phyloP scores from a whole-genome alignment of 2,888 invertebrate genomes.

The Pycnomerus fuliginosus region DNA sequence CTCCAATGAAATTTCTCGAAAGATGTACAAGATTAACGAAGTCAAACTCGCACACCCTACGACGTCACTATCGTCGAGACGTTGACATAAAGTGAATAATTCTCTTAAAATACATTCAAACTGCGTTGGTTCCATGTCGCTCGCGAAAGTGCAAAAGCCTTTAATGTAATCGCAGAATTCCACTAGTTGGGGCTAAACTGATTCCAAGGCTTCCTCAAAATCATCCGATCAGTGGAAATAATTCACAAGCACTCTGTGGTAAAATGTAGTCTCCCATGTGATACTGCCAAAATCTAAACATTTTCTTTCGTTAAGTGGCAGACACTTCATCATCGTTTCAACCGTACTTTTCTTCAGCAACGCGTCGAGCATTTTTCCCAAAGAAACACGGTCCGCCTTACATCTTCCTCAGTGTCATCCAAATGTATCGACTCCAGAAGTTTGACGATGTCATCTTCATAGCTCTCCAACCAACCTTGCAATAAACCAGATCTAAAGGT shows the following conservation, averaged over 20 bases:
- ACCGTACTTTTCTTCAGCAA: conserved; percentile 5
- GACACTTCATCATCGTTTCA: background rate
- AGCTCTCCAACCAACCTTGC: conserved; percentile 74
- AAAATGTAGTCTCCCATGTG: conserved; percentile 59
- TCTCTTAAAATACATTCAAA: too few species aligned
- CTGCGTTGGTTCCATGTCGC: too few species aligned
- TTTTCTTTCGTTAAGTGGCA: conserved; percentile 2
- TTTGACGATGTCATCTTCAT: conserved; percentile 67
- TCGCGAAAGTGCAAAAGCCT: too few species aligned
- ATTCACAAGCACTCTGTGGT: conserved; percentile 64
- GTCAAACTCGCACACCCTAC: too few species aligned
- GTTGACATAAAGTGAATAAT: too few species aligned
- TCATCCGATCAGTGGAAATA: conserved; percentile 53
- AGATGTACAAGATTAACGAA: too few species aligned
- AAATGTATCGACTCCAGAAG: conserved; percentile 75
- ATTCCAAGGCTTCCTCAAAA: conserved; percentile 60
- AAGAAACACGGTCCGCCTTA: conserved; percentile 54
- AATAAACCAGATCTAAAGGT: conserved; percentile 59
- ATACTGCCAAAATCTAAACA: conserved; percentile 53
- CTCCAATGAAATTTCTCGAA: too few species aligned
- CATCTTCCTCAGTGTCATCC: conserved; percentile 65
- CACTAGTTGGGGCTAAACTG: conserved; percentile 69
- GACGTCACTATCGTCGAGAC: too few species aligned
- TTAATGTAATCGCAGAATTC: too few species aligned
- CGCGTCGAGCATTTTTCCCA: conserved; percentile 1